These are phyloP conservation scores for Enteromius paludinosus DNA, from an alignment of 2,797 vertebrate genomes.

Conservation along the genomic window DNA sequence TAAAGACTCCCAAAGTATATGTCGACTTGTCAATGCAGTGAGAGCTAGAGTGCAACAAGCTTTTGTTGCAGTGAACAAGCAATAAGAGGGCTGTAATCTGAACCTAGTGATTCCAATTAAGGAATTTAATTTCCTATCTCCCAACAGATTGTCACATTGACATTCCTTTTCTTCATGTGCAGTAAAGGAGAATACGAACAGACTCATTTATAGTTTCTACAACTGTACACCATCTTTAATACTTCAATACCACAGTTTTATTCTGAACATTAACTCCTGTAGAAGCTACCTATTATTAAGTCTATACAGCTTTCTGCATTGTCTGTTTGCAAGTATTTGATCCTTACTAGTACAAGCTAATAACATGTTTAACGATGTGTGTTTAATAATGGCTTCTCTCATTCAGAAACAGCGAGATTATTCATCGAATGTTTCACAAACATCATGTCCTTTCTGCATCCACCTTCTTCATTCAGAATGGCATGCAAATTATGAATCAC, in stretches of 20 bases:
- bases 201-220: background rate
- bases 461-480: background rate
- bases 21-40: constrained; percentile 58
- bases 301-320: background rate
- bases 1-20: constrained; percentile 58
- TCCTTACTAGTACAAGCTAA: background rate
- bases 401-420: background rate
- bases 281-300: background rate
- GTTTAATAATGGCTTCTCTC: background rate
- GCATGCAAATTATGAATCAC: background rate
- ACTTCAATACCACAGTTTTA: background rate
- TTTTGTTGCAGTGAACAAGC: constrained; percentile 58
- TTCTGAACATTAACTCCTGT: background rate
- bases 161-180: constrained; percentile 37
- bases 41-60: constrained; percentile 56
- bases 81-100: constrained; percentile 68
- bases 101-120: constrained; percentile 77
- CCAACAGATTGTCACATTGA: constrained; percentile 24
- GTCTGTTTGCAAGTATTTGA: background rate
- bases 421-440: background rate
- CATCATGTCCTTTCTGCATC: background rate
- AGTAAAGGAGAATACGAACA: background rate
- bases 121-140: constrained; percentile 61
- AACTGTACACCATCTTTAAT: background rate
- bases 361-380: background rate